Percentiles rank a stretch among this genome's conserved stretches.
Conservation (phyloP, 2,888 invertebrate genomes). For the Leistus spinibarbis region DNA sequence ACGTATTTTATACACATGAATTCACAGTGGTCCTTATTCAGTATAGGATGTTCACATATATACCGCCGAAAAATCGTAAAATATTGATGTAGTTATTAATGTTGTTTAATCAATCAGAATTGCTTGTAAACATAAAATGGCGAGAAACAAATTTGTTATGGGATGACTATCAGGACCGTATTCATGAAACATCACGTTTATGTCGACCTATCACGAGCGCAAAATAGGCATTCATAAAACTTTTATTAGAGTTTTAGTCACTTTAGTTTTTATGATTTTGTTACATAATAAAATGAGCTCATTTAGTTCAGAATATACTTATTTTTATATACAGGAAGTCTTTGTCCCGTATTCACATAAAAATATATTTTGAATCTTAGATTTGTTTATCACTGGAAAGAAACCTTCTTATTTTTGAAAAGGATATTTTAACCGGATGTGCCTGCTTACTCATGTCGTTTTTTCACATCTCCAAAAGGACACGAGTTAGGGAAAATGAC, state of each 20-base stretch:
- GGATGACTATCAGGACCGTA: background rate
- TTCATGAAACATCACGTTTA: background rate
- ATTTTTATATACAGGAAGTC: no score
- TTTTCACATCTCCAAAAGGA: no score
- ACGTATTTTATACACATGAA: no score
- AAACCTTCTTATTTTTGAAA: no score
- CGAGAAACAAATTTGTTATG: background rate
- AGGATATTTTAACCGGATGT: no score
- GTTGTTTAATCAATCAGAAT: slow-evolving; percentile 1
- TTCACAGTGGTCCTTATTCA: no score
- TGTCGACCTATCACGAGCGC: background rate
- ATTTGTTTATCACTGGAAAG: no score
- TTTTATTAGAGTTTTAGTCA: background rate
- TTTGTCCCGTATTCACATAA: background rate
- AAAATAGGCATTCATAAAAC: background rate
- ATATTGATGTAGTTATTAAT: background rate
- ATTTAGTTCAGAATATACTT: background rate
- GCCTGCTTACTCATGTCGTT: no score
- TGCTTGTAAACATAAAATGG: background rate
- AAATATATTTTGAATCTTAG: no score
- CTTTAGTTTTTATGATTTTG: background rate
- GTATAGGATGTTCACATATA: no score
- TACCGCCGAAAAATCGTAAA: background rate
- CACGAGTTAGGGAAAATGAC: no score
- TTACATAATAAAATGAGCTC: background rate